Conservation (phyloP, 2,113 vertebrate genomes). For the Chloropsis cyanopogon region DNA sequence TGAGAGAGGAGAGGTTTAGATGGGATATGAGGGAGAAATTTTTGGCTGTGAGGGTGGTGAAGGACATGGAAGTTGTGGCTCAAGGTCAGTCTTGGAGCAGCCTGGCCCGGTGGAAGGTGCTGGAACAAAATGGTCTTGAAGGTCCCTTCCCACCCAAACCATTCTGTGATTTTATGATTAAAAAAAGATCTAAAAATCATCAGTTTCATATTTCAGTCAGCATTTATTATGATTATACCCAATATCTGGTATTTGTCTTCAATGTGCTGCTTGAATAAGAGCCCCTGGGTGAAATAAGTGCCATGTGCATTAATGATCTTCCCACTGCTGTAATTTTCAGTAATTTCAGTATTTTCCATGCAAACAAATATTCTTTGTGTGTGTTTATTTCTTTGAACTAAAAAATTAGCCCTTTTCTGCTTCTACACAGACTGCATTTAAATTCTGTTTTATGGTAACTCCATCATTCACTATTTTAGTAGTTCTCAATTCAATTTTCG, state of each 20-base stretch:
- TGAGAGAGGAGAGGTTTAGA: background rate
- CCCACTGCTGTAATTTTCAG: background rate
- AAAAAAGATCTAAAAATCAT: background rate
- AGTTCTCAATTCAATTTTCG: background rate
- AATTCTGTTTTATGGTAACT: background rate
- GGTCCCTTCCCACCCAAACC: background rate
- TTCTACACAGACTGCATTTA: background rate
- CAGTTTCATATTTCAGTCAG: rapidly evolving
- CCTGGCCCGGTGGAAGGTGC: background rate
- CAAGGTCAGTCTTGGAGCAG: rapidly evolving
- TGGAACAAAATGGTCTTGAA: background rate
- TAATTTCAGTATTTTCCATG: background rate
- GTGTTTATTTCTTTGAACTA: background rate
- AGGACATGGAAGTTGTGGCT: background rate
- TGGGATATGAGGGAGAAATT: background rate
- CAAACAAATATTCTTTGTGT: background rate
- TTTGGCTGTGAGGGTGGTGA: background rate
- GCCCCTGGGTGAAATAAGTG: background rate
- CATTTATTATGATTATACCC: background rate
- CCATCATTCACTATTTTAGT: background rate
- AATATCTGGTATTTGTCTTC: background rate
- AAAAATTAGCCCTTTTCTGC: background rate
- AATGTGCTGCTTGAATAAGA: background rate
- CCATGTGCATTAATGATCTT: background rate
- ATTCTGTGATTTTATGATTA: background rate